These are phyloP conservation scores for Ptychoptera albimana DNA, from an alignment of 2,888 invertebrate species.

Conservation along the genomic window DNA sequence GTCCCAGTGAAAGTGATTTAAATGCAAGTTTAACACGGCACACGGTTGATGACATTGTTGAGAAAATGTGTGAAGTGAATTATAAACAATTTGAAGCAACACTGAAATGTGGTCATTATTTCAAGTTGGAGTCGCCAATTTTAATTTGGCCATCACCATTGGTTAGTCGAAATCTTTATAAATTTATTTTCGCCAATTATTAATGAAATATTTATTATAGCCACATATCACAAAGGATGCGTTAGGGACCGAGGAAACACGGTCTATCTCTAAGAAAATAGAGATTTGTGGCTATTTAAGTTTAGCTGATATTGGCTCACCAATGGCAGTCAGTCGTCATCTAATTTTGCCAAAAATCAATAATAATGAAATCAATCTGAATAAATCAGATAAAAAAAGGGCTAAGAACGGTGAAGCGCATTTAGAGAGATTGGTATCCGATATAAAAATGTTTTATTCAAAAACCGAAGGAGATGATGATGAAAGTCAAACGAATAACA, in stretches of 20 bases:
- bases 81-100: slow-evolving; percentile 56
- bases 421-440: slow-evolving; percentile 25
- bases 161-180: slow-evolving; percentile 24
- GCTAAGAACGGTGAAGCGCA: slow-evolving; percentile 13
- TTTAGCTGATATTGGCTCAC: slow-evolving; percentile 79
- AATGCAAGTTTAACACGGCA: slow-evolving; percentile 10
- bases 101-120: slow-evolving; percentile 48
- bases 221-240: slow-evolving; percentile 16
- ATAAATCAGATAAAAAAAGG: slow-evolving; percentile 14
- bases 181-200: slow-evolving; percentile 2
- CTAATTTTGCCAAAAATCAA: slow-evolving; percentile 62
- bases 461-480: slow-evolving; percentile 23
- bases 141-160: slow-evolving; percentile 59
- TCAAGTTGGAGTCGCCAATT: slow-evolving; percentile 50
- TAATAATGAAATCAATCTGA: slow-evolving; percentile 25
- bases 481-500: slow-evolving; percentile 5
- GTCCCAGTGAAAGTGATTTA: background rate
- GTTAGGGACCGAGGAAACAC: slow-evolving; percentile 9
- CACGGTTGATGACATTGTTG: slow-evolving; percentile 34
- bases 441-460: slow-evolving; percentile 25
- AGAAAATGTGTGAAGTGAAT: slow-evolving; percentile 52
- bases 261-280: slow-evolving; percentile 50
- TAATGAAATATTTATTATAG: slow-evolving; percentile 15
- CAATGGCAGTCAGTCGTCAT: slow-evolving; percentile 81
- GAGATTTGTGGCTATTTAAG: slow-evolving; percentile 78